Evolutionary conservation across 1,140 invertebrate species (phyloP).

Genomic region (Bathynomus jamesi): DNA sequence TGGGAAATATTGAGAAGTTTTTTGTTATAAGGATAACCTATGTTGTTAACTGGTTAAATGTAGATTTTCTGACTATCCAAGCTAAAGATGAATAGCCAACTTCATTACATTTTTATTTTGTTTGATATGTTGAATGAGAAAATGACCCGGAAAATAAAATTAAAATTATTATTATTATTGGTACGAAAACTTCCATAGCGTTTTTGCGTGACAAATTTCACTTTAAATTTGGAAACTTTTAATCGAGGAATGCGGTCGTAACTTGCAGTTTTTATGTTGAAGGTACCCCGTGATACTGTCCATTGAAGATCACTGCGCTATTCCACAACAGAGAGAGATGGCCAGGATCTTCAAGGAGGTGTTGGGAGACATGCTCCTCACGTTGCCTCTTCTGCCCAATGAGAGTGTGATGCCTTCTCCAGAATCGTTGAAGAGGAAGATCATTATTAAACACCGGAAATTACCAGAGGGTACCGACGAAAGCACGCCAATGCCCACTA

Average conservation of each 20-base stretch:
- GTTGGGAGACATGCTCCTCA: slow-evolving; percentile 80
- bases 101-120: no score
- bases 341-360: slow-evolving; percentile 79
- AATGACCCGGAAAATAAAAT: no score
- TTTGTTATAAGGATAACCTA: no score
- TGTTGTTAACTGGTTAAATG: no score
- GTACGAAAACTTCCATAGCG: no score
- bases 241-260: background rate
- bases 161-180: no score
- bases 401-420: slow-evolving; percentile 82
- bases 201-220: background rate
- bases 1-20: no score
- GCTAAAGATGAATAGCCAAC: no score
- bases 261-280: slow-evolving; percentile 41
- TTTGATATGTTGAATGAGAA: no score
- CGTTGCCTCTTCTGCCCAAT: slow-evolving; percentile 69
- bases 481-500: slow-evolving; percentile 38
- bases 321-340: slow-evolving; percentile 94
- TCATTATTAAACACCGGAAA: slow-evolving; percentile 90
- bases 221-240: background rate
- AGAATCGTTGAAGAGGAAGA: slow-evolving; percentile 56
- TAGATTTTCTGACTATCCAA: no score
- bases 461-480: slow-evolving; percentile 77
- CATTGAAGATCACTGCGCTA: slow-evolving; percentile 95
- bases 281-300: slow-evolving; percentile 93